Evolutionary conservation across 2,888 invertebrate species (phyloP).

Genomic region (Petrolisthes manimaculis): DNA sequence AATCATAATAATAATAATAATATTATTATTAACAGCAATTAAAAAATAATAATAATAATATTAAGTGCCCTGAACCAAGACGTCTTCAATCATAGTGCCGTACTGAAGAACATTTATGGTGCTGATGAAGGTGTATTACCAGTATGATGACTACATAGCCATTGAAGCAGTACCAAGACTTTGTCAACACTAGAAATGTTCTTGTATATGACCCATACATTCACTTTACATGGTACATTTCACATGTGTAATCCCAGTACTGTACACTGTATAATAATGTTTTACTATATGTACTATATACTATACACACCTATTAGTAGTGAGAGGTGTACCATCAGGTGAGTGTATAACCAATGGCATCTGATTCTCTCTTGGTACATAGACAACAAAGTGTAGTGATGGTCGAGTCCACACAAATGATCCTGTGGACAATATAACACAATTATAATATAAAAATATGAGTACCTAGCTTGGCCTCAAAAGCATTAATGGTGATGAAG

Average conservation of each 20-base stretch:
- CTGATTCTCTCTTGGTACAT: constrained; percentile 81
- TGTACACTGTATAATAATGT: neutral
- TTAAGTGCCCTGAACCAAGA: neutral
- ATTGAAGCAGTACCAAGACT: no score
- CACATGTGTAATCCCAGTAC: no score
- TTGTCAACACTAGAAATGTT: no score
- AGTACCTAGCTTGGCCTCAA: no score
- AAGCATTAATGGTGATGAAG: no score
- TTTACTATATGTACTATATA: neutral
- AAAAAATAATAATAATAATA: neutral
- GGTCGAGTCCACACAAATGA: constrained; percentile 86
- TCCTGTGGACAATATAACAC: neutral
- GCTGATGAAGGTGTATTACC: no score
- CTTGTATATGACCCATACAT: neutral
- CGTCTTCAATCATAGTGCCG: no score
- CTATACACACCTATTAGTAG: constrained; percentile 65
- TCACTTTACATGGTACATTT: no score
- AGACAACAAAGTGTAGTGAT: constrained; percentile 86
- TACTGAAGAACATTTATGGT: no score
- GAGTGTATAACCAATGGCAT: constrained; percentile 83
- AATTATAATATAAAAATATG: neutral
- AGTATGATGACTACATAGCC: no score
- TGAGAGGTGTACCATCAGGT: constrained; percentile 70
- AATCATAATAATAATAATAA: neutral
- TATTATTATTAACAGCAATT: neutral